phyloP scores from a whole-genome alignment of 2,888 invertebrate species.

The Sinopyrophorus schimmeli region DNA sequence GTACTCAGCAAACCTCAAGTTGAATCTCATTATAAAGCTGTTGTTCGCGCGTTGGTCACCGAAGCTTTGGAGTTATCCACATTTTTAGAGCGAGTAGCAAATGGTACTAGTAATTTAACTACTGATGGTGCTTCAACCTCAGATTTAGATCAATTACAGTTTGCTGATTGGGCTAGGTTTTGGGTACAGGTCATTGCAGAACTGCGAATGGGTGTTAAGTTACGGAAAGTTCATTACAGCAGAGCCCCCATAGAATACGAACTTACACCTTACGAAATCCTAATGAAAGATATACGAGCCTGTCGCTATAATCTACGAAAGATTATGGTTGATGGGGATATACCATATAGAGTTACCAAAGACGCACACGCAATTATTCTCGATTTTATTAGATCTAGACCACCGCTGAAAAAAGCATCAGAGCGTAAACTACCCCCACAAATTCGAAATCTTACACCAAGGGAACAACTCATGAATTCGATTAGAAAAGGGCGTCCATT shows the following conservation, averaged over 20 bases:
- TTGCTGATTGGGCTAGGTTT: slow-evolving; percentile 93
- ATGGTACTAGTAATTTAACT: slow-evolving; percentile 67
- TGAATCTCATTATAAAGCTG: slow-evolving; percentile 85
- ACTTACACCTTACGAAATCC: slow-evolving; percentile 93
- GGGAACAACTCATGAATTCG: slow-evolving; percentile 84
- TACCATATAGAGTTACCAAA: slow-evolving; percentile 83
- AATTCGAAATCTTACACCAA: slow-evolving; percentile 72
- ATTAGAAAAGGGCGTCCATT: slow-evolving; percentile 77
- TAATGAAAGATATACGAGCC: slow-evolving; percentile 94
- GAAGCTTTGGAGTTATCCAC: slow-evolving; percentile 89
- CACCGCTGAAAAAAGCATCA: slow-evolving; percentile 88
- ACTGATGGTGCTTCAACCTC: slow-evolving; percentile 66
- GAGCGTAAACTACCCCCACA: slow-evolving; percentile 82
- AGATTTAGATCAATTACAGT: slow-evolving; percentile 80
- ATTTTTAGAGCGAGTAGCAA: slow-evolving; percentile 83
- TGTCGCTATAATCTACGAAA: slow-evolving; percentile 88
- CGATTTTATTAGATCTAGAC: slow-evolving; percentile 94
- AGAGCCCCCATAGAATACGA: slow-evolving; percentile 86
- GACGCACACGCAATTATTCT: slow-evolving; percentile 95
- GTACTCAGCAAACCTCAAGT: slow-evolving; percentile 61
- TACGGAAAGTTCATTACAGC: slow-evolving; percentile 84
- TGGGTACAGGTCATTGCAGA: slow-evolving; percentile 95
- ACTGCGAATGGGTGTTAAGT: slow-evolving; percentile 85
- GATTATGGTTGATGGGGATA: slow-evolving; percentile 79
- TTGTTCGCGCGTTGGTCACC: slow-evolving; percentile 88